These are phyloP conservation scores for Iguana delicatissima DNA, from an alignment of 2,797 vertebrate species.

Conservation along the genomic window DNA sequence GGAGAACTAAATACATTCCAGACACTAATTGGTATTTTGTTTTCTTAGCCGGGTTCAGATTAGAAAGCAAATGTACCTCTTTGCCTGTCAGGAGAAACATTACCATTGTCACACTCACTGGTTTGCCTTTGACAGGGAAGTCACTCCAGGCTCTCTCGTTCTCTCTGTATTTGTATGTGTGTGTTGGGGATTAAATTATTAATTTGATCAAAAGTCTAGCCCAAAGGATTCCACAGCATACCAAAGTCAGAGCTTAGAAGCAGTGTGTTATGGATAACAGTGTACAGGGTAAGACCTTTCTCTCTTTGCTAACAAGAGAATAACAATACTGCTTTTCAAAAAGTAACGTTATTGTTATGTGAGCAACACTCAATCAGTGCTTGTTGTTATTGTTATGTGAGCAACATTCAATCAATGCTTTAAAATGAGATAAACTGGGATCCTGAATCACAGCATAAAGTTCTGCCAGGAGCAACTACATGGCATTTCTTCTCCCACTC, in stretches of 20 bases:
- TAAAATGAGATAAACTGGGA: background rate
- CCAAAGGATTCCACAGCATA: background rate
- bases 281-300: background rate
- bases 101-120: background rate
- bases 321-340: background rate
- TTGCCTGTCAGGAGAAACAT: too few relatives aligned
- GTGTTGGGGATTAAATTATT: background rate
- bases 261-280: background rate
- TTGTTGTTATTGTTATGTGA: background rate
- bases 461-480: too few relatives aligned
- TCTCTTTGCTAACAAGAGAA: background rate
- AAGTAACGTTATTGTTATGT: background rate
- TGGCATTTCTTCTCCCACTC: too few relatives aligned
- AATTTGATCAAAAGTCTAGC: background rate
- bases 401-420: background rate
- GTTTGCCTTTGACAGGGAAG: background rate
- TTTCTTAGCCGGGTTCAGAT: background rate
- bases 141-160: background rate
- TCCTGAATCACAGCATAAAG: too few relatives aligned
- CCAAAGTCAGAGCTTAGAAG: background rate
- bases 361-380: background rate
- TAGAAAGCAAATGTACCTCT: background rate
- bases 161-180: too few relatives aligned
- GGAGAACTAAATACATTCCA: background rate
- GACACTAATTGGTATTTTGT: background rate